Evolutionary conservation across 2,888 invertebrate genomes (phyloP).

Genomic region (Bibio marci): DNA sequence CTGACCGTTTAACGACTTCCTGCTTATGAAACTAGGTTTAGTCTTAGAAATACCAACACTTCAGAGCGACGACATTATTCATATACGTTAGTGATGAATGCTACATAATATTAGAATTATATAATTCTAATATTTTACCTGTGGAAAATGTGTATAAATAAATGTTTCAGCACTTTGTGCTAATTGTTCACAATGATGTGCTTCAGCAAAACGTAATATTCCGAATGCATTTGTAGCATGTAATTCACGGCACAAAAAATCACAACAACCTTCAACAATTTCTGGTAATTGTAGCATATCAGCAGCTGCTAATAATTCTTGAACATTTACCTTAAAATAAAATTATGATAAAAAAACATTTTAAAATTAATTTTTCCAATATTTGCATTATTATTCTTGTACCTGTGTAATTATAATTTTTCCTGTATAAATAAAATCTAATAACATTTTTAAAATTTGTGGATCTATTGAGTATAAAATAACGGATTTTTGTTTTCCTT

Average conservation of each 20-base stretch:
- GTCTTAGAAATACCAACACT: too few relatives aligned
- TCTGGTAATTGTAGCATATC: slow-evolving; percentile 82
- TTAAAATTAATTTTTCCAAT: not conserved
- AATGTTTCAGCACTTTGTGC: slow-evolving; percentile 61
- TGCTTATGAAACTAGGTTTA: too few relatives aligned
- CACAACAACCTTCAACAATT: slow-evolving; percentile 66
- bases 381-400: not conserved
- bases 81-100: not conserved
- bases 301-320: slow-evolving; percentile 74
- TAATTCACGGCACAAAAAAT: slow-evolving; percentile 68
- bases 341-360: not conserved
- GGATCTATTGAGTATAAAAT: slow-evolving; percentile 62
- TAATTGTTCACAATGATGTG: slow-evolving; percentile 65
- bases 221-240: slow-evolving; percentile 80
- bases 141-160: slow-evolving; percentile 71
- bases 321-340: slow-evolving; percentile 47
- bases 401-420: slow-evolving; percentile 29
- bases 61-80: too few relatives aligned
- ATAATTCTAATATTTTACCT: slow-evolving; percentile 32
- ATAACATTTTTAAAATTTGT: slow-evolving; percentile 53
- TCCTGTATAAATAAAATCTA: slow-evolving; percentile 82
- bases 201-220: slow-evolving; percentile 79
- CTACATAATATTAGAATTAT: not conserved
- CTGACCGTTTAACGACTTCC: too few relatives aligned
- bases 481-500: slow-evolving; percentile 65